A percentile compares a stretch with the other conserved stretches of the same genome.
Conservation (phyloP, 2,888 invertebrate species). For the Brachyptera risi region DNA sequence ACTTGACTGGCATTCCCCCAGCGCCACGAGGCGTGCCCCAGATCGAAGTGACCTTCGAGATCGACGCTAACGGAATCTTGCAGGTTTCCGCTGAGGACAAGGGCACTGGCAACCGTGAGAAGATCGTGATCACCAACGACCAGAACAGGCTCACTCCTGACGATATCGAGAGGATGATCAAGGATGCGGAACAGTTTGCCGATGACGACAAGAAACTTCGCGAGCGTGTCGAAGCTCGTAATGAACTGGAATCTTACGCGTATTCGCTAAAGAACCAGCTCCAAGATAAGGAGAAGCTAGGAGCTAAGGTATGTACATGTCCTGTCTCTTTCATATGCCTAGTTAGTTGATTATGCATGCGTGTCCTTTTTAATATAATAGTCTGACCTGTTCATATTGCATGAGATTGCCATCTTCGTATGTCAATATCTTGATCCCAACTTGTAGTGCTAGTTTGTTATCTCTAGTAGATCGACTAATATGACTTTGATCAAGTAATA, state of each 20-base stretch:
- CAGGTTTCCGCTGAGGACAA: conserved; percentile 99
- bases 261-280: conserved; percentile 98
- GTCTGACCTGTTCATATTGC: no score
- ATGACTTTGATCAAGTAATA: background rate
- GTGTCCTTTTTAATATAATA: no score
- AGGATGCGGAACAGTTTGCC: conserved; percentile 97
- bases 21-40: conserved; percentile 91
- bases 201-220: conserved; percentile 97
- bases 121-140: conserved; percentile 98
- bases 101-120: conserved; percentile 97
- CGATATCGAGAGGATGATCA: conserved; percentile 98
- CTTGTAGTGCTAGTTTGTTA: no score
- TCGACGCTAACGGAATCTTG: conserved; percentile 90
- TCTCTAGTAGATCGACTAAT: background rate
- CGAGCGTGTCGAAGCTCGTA: conserved; percentile 92
- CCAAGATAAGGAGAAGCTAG: conserved; percentile 94
- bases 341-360: no score
- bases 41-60: conserved; percentile 92
- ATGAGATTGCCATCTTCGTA: no score
- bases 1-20: conserved; percentile 94
- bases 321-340: no score
- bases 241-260: conserved; percentile 95
- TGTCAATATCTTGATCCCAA: no score
- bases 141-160: conserved; percentile 96
- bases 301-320: conserved; percentile 68